Base-by-base conservation (phyloP, 2,113 vertebrate species). In the Macrotus californicus region DNA sequence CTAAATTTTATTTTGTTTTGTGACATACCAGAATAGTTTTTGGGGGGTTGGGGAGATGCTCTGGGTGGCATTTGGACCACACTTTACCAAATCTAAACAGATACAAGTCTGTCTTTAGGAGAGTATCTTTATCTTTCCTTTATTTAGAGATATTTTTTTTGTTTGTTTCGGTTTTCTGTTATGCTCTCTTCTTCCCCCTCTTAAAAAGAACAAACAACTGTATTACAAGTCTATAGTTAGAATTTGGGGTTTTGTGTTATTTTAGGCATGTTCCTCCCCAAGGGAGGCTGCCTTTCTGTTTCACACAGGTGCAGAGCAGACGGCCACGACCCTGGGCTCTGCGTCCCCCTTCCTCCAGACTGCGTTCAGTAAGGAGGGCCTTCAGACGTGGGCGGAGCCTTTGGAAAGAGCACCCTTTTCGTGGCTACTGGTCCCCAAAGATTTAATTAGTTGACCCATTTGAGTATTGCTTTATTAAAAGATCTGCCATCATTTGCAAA, bases 211-310 rank as follows among this genome's bases (percentile, higher is more conserved):
- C 75, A 94, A 94, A 89, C 75, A 95, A 48, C 46, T 89, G 72
- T 95, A 14, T 85, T 86, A 14, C 70, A 61, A 59, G 75, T 69
- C 95, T 92, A 73, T 92, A 92, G 84, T 96, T 97, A 96, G 97
- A 77, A 56, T 88, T 88, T 92, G 91, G 70, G 93, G 96, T 81
- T 96, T 97, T 81, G 43, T 50, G 93, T 94, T 97, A 94, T 96
- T 97, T 97, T 67, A 19, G 66, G 43, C 41, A 7, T 67, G 34
- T 84, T 91, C 89, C 89, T 94, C 85, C 89, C 93, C 67, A 69
- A 50, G 93, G 93, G 89, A 50, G 1, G 1, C 21, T 1, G 73
- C 66, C 9, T 86, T 91, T 96, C 87, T 96, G 80, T 95, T 96
- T 96, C 94, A 69, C 73, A 88, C 92, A 96, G 97, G 90, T 96